Base-by-base conservation (phyloP, 2,888 invertebrate genomes). In the Lasioglossum calceatum region DNA sequence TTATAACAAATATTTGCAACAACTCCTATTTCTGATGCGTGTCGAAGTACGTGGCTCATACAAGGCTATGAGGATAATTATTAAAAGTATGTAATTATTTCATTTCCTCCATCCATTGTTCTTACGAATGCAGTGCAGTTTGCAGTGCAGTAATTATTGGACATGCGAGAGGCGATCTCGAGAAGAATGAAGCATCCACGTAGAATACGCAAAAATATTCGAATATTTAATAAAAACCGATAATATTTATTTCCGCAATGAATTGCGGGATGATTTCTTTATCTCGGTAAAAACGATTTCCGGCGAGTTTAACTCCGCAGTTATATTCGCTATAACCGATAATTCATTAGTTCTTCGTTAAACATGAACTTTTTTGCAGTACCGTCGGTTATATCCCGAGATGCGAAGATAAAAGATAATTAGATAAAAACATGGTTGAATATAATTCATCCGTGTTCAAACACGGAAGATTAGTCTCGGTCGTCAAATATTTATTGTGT, bases 401-500 rank as follows among this genome's bases (percentile, higher is more conserved):
- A 44, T 44, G 14, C 12, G 44, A 44, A 44, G 44, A 12, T 42
- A 42, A 42, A 42, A 42, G 42, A 44, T 14, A 14, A 44, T 50
- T 42, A 5, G 4, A 47, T 14, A 19, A 76, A 12, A 74, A 77
- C 50, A 36, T 47, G 8, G 32, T 32, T 64, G 32, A 19, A 64
- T 64, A 27, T 58, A 32, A 74, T 54, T 32, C 36, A 8, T 54
- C 32, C 42, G 12, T 44, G 27, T 8, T 32, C 39, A 79, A 44
- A 44, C 39, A n/a, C 12, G 5, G 32, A 19, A 42, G 70, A 71
- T 74, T 23, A 19, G 42, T 61, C 39, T 7, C 8, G 19, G 10
- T 14, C 58, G 70, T 84, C 47, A 47, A 58, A 61, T 47, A 27
- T n/a, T 32, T 58, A 78, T 84, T 61, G 32, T 23, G 39, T 70